Evolutionary conservation across 1,140 invertebrate species (phyloP).

Genomic region (Caligus rogercresseyi): DNA sequence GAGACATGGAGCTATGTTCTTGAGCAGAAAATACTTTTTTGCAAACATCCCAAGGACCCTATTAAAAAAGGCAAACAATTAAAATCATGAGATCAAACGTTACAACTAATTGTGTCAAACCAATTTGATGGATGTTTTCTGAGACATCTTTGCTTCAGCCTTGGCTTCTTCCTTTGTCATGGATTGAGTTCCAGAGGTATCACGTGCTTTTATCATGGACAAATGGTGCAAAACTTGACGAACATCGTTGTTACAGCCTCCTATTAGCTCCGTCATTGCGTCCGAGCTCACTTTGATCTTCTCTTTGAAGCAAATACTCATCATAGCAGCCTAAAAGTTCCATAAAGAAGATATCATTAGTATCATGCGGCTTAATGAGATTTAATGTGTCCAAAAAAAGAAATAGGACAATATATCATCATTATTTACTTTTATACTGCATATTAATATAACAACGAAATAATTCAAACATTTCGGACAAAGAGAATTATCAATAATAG

Average conservation of each 20-base stretch:
- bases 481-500: too few species aligned
- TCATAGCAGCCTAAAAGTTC: constrained; percentile 51
- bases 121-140: constrained; percentile 61
- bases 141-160: constrained; percentile 33
- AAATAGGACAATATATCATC: neutral
- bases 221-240: constrained; percentile 38
- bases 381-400: constrained; percentile 1
- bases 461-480: too few species aligned
- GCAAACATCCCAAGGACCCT: constrained; percentile 79
- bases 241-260: constrained; percentile 48
- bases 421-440: too few species aligned
- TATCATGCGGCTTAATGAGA: neutral
- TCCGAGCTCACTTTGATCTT: constrained; percentile 57
- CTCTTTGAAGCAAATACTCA: constrained; percentile 81
- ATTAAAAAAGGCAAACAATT: neutral
- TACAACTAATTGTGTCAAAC: too few species aligned
- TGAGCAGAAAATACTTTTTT: constrained; percentile 67
- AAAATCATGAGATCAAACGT: neutral
- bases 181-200: constrained; percentile 28
- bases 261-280: constrained; percentile 61
- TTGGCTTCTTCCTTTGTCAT: constrained; percentile 34
- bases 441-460: too few species aligned
- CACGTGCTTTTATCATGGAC: constrained; percentile 45
- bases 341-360: neutral
- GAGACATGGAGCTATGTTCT: constrained; percentile 59